Base-by-base conservation (phyloP, 2,797 vertebrate species). In the Okamejei kenojei region DNA sequence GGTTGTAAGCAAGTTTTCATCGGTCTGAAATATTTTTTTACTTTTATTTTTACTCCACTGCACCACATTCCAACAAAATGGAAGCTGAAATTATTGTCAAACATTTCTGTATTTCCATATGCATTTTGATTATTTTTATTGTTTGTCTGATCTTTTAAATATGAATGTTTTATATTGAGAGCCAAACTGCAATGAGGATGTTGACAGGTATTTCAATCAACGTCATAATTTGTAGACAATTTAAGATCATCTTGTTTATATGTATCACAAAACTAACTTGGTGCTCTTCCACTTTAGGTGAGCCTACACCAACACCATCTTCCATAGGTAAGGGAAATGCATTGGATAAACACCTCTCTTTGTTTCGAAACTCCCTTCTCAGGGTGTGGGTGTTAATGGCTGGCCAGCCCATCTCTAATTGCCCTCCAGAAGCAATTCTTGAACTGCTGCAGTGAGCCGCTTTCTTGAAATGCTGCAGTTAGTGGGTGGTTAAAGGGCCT, bases 261-360 rank as follows among this genome's bases (percentile, higher is more conserved):
- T n/a, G 26, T 61, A 29, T 17, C 11, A 7, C 29, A 21, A 61
- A 65, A 65, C 61, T 88, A 88, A 88, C 29, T 7, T 61, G 11
- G 54, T 88, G 61, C 65, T 19, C 32, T 82, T 65, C 61, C 84
- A 65, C 29, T 88, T 88, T 88, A 88, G 84, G 21, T 88, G 58
- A 65, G 63, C n/a, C 84, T 65, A 65, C 29, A 65, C n/a, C 84
- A 65, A n/a, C 29, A 1, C 84, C 61, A 32, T 63, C 17, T 32
- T 32, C 63, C n/a, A 65, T 32, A 88, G 84, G 84, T 88, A 88
- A 86, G 58, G 63, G 82, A 86, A 61, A 7, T 32, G 26, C 58
- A 17, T 63, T 65, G 58, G 61, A 88, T 88, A 65, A 65, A 86
- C n/a, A 86, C 63, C 82, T 32, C 17, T n/a, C 29, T n/a, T 78